Percentiles rank a stretch among this genome's conserved stretches.
These are phyloP conservation scores for Myrmecobius fasciatus DNA, from an alignment of 2,113 vertebrate genomes.

Conservation along the genomic window DNA sequence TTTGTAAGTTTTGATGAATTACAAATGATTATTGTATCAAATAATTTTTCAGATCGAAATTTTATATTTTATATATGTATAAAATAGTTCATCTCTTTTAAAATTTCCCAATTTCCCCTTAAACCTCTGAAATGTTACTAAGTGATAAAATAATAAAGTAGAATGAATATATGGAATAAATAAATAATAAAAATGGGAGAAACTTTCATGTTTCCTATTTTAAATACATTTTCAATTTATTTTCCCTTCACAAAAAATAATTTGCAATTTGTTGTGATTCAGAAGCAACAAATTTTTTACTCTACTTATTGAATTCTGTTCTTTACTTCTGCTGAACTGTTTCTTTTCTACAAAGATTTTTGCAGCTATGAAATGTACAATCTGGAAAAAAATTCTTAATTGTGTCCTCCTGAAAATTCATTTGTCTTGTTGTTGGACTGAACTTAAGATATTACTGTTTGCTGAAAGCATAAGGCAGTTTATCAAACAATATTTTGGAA, in stretches of 20 bases:
- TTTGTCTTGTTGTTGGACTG: conserved; percentile 8
- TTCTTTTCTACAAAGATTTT: conserved; percentile 40
- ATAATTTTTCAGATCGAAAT: conserved; percentile 40
- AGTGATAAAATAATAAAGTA: conserved; percentile 15
- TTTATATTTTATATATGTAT: background rate
- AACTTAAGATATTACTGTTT: conserved; percentile 49
- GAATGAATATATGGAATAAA: conserved; percentile 4
- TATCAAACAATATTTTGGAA: conserved; percentile 64
- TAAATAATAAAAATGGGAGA: background rate
- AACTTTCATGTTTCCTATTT: background rate
- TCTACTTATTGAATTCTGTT: background rate
- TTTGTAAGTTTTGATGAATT: background rate
- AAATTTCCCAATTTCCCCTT: background rate
- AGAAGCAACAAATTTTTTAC: background rate
- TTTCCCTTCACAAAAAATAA: conserved; percentile 13
- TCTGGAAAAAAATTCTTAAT: conserved; percentile 57
- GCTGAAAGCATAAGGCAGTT: conserved; percentile 56
- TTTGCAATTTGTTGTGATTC: background rate
- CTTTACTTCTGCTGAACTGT: conserved; percentile 32
- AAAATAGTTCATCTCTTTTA: background rate
- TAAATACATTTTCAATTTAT: background rate
- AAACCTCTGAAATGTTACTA: conserved; percentile 15
- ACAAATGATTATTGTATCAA: background rate
- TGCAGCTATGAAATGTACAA: conserved; percentile 43
- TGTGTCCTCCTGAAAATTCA: conserved; percentile 59